Conservation (phyloP, 2,113 vertebrate species). For the Heliornis fulica region DNA sequence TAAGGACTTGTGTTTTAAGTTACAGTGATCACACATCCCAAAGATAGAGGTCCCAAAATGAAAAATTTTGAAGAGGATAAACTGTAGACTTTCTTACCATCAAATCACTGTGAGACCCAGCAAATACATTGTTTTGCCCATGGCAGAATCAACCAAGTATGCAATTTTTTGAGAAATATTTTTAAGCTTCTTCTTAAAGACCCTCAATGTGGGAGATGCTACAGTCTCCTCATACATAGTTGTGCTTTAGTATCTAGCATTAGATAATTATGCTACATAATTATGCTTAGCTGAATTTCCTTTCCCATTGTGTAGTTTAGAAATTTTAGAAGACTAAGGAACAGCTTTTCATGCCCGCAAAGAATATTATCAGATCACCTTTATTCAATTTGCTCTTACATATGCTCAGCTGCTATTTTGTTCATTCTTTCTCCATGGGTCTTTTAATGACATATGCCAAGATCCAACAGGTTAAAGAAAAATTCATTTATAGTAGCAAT, state of each 20-base stretch:
- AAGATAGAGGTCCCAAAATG: not conserved
- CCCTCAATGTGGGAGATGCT: rapidly evolving
- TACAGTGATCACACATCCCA: not conserved
- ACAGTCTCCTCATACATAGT: not conserved
- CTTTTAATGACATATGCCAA: not conserved
- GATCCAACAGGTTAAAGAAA: not conserved
- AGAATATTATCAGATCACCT: not conserved
- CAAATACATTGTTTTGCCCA: not conserved
- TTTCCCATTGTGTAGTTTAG: not conserved
- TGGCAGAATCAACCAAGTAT: not conserved
- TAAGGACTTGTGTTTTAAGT: not conserved
- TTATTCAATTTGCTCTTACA: not conserved
- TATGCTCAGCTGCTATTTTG: not conserved
- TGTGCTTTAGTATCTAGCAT: not conserved
- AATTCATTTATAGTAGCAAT: not conserved
- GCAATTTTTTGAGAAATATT: not conserved
- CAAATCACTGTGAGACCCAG: not conserved
- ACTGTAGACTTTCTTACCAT: not conserved
- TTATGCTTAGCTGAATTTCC: not conserved
- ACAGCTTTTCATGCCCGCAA: not conserved
- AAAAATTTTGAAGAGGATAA: not conserved
- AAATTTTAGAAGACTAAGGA: not conserved
- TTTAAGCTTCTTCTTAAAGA: not conserved
- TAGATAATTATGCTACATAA: not conserved
- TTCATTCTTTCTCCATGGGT: not conserved